Percentiles rank a stretch among this genome's conserved stretches.
Conservation (phyloP, 2,113 vertebrate species). For the Thunnus thynnus region DNA sequence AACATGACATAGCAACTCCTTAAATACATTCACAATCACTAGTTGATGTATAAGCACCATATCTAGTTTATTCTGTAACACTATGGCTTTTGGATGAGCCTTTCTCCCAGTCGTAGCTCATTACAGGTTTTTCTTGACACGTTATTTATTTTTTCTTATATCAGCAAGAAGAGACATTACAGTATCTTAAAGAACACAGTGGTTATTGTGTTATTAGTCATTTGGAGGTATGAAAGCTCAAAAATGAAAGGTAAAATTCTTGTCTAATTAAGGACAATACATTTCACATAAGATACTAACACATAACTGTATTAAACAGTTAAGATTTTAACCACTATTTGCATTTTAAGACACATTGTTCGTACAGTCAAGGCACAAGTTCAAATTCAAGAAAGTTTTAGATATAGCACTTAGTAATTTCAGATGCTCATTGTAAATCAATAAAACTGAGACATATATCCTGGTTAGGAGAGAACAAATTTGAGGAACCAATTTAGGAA, state of each 20-base stretch:
- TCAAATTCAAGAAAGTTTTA: neutral
- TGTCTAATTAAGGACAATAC: conserved; percentile 6
- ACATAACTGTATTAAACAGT: neutral
- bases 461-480: neutral
- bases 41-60: neutral
- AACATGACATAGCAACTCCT: neutral
- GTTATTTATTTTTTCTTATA: neutral
- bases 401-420: neutral
- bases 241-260: conserved; percentile 5
- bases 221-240: conserved; percentile 9
- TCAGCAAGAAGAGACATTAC: neutral
- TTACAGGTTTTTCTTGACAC: conserved; percentile 1
- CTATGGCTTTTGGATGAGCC: neutral
- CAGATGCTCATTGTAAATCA: conserved; percentile 1
- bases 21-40: neutral
- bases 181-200: conserved; percentile 8
- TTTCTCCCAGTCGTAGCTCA: neutral
- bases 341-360: conserved; percentile 45
- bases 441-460: neutral
- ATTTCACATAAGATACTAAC: neutral
- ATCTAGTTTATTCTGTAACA: conserved; percentile 14
- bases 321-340: neutral
- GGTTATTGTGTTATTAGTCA: conserved; percentile 22
- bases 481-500: conserved; percentile 53
- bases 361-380: conserved; percentile 60